Base-by-base conservation (phyloP, 92 coral and sea anemone genomes). In the Phymanthus crucifer region DNA sequence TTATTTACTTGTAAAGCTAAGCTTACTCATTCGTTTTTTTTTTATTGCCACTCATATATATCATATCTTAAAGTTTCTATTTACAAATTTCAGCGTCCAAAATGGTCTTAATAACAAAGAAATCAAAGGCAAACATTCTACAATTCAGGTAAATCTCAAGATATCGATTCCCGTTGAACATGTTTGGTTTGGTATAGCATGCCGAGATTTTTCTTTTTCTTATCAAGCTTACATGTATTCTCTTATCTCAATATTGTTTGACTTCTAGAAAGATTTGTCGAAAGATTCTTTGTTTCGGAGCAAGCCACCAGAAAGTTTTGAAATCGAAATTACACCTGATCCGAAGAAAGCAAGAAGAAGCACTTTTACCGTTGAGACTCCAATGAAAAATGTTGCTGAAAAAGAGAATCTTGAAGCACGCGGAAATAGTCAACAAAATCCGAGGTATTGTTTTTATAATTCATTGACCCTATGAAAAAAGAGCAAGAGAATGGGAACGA, bases 281-380 rank as follows among this genome's bases (percentile, higher is more conserved):
- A 11, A 70, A 11, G 82, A 69, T 23, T 64, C 32, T 21, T 61
- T 78, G 4, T 78, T 78, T 45, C 3, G 26, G 23, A 38, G 23
- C 35, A 78, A 78, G 24, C 75, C 83, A 40, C 73, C 83, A 67
- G 68, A 56, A 13, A 78, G 43, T 67, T 78, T 66, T 66, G 73
- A 78, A 67, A 78, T 78, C 48, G 75, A 70, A 40, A 66, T 10
- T 37, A 67, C 38, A 67, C 65, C 74, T 66, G 75, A 78, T 43
- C 33, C 36, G 58, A 76, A 76, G 80, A 76, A 58, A 57, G 71
- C 80, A 76, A 27, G 80, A 57, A 32, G 80, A 33, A 76, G 70
- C 50, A 76, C 80, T 54, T 76, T 76, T 32, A 76, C 80, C 21
- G n/a, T 76, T 36, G 80, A 76, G 50, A 33, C 80, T 10, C 70